Percentiles rank a stretch among this genome's conserved stretches.
Conservation (phyloP, 2,797 vertebrate genomes). For the Eutrigla gurnardus region DNA sequence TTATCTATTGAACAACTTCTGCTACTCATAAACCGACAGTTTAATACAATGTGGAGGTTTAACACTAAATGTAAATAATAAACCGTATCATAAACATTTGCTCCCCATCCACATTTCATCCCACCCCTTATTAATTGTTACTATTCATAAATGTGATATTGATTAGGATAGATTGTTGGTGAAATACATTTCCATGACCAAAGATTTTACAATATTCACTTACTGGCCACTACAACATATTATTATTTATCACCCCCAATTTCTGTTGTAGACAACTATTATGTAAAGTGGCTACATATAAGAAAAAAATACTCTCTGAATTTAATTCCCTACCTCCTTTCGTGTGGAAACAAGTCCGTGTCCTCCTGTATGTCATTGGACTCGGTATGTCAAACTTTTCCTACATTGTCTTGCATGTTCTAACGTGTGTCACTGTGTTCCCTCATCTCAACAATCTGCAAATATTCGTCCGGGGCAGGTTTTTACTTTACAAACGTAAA, state of each 20-base stretch:
- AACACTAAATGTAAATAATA: not conserved
- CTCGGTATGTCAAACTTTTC: conserved; percentile 21
- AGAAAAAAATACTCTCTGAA: not conserved
- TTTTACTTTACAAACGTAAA: conserved; percentile 35
- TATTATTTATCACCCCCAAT: not conserved
- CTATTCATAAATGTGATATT: not conserved
- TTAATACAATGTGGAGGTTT: conserved; percentile 10
- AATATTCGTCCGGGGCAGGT: conserved; percentile 72
- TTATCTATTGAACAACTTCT: not conserved
- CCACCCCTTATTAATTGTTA: not conserved
- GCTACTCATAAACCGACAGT: not conserved
- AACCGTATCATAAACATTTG: not conserved
- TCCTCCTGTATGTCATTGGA: conserved; percentile 27
- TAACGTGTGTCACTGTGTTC: conserved; percentile 24
- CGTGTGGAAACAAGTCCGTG: conserved; percentile 31
- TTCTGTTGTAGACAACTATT: not conserved
- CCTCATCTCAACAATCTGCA: conserved; percentile 61
- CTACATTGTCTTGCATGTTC: conserved; percentile 57
- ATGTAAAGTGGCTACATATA: not conserved
- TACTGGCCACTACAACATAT: not conserved
- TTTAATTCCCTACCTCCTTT: not conserved
- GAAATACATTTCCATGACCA: not conserved
- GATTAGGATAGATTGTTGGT: conserved; percentile 1
- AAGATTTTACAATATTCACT: not conserved
- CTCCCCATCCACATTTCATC: conserved; percentile 18